Evolutionary conservation across 2,888 invertebrate species (phyloP), one percentile per base, ranked within the genome.

Genomic region (Folsomia candida): DNA sequence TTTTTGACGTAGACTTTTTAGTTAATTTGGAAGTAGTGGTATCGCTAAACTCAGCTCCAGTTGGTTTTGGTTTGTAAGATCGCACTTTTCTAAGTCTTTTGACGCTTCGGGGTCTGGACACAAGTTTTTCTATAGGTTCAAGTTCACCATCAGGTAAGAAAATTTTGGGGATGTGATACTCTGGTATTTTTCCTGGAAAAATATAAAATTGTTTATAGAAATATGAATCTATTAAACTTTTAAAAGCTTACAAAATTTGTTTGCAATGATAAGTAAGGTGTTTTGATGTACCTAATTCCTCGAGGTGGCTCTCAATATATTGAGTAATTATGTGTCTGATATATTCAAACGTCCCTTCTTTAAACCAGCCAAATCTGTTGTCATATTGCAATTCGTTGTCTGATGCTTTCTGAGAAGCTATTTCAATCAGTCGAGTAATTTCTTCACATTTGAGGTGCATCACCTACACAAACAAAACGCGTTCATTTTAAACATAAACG

Each of bases 371-470:
- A 65, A 59, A 74, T 64, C 73, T 74, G n/a, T 74, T 68, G 57
- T 74, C 68, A 65, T 70, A 79, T 1, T 37, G 20, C n/a, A 74
- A 25, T 4, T 61, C 58, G n/a, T 67, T 57, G 3, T 70, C 22
- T 18, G 27, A 63, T n/a, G 62, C 63, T 57, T 68, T 86, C 67
- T 83, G 82, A 0, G 90, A 89, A 18, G 91, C 85, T 78, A 89
- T 88, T 0, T 87, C 85, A 20, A 93, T 79, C 86, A 93, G 88
- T 78, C 88, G 88, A 82, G 94, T 89, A 47, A 96, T 89, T 83
- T 93, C 92, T 0, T 89, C 88, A 25, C 93, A 84, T 22, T 89
- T 85, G 57, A 96, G 86, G 83, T 97, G 93, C 81, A 91, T 91
- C 81, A 90, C 91, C 89, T 91, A 80, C 27, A 20, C 11, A 65